Evolutionary conservation across 2,113 vertebrate genomes (phyloP), one percentile per base, ranked within the genome.

Genomic region (Dipodomys spectabilis): DNA sequence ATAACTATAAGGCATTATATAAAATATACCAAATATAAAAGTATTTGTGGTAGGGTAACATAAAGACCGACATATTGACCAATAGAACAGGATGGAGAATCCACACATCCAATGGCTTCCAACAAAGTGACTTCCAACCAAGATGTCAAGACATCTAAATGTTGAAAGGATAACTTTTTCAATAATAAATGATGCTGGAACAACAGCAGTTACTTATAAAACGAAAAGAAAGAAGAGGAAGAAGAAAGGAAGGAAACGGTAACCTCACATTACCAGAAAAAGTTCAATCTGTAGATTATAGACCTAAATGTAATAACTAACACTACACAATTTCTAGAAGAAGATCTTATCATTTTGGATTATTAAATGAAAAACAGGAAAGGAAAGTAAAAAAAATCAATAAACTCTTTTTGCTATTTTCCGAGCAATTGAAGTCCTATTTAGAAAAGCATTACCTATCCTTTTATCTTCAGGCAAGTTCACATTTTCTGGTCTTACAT

Each of bases 261-360:
- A 78, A 78, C 32, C 27, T 92, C 74, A 90, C 4, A 73, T 30
- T 13, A 64, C 78, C n/a, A 73, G 7, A 78, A 86, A 89, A 90
- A 62, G 57, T 87, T 77, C 25, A 68, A 84, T 53, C 12, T 57
- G 15, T 57, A 18, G 27, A 44, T 81, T 3, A 65, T 18, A 60
- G 19, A 86, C n/a, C 19, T 89, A 88, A n/a, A n/a, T 60, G 30
- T 62, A 78, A 91, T 16, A 88, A 86, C 18, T 19, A 80, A 86
- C 78, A 62, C 27, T 27, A 13, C 39, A 74, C 23, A 5, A 60
- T n/a, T 86, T 93, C 32, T 45, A 30, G 19, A 22, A 32, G 49
- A 39, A 80, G 73, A 62, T n/a, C 25, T 92, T 68, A 30, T 60
- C 49, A 69, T 6, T 88, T 68, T 90, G 23, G 6, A 80, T 82